Base-by-base conservation (phyloP, 2,888 invertebrate species). In the Dugesia japonica region DNA sequence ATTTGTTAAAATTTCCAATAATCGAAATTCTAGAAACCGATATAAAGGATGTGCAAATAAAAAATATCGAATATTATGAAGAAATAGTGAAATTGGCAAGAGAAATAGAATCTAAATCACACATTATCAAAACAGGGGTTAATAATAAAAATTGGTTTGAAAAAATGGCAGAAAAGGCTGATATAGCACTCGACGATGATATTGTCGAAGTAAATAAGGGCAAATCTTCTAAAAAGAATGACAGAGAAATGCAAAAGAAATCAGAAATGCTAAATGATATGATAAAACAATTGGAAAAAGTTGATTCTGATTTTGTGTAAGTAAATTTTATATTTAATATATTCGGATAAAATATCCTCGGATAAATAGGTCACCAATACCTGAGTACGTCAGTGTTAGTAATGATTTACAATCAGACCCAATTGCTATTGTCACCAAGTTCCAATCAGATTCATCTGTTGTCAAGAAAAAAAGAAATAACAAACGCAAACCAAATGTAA, bases 111-210 rank as follows among this genome's bases (percentile, higher is more conserved):
- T 38, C 33, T 1, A 1, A 23, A 26, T 20, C n/a, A 9, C 74
- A 73, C 33, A 17, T 31, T 1, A 17, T 17, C n/a, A 33, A 31
- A 26, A 26, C 74, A 1, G 74, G 4, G 1, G 82, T 82, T 79
- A 80, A 80, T 73, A 81, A 81, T 77, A 88, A 88, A 79, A 90
- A 90, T 26, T 97, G 95, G 95, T 86, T 91, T 82, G 89, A 90
- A 80, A 90, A 90, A 82, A 90, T 90, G 0, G 92, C 92, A 0
- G 88, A 89, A 79, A 92, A 94, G 80, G 91, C 93, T 89, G 95
- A 95, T 84, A 81, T 88, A 56, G 85, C 85, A 15, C 85, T 94
- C 0, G 93, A 93, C 81, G 90, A 91, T 42, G 76, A 79, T 71
- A 79, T 82, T 27, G 72, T 26, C 1, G 75, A 72, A 20, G n/a